Conservation (phyloP, 2,888 invertebrate species). For the Hydraecia micacea region DNA sequence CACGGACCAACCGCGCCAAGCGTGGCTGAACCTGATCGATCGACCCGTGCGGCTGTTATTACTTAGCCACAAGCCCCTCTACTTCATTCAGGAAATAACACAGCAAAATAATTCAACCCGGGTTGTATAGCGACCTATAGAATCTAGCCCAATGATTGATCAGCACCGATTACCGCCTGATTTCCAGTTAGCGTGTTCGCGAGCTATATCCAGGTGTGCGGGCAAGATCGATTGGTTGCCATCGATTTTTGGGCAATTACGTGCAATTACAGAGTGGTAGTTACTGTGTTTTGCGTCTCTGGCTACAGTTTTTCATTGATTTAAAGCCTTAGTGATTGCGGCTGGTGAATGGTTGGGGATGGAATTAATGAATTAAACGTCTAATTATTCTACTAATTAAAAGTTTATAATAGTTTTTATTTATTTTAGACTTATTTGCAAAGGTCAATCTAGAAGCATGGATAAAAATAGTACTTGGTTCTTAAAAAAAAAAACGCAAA, state of each 20-base stretch:
- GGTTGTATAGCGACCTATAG: conserved; percentile 5
- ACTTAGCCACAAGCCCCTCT: too few relatives aligned
- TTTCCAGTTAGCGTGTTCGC: conserved; percentile 62
- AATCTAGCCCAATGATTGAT: conserved; percentile 64
- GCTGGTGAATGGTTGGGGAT: too few relatives aligned
- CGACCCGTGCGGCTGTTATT: too few relatives aligned
- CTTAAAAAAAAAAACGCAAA: background rate
- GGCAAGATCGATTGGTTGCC: conserved; percentile 59
- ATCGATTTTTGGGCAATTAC: conserved; percentile 59
- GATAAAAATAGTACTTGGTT: background rate
- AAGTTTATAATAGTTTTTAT: background rate
- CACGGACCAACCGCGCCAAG: too few relatives aligned
- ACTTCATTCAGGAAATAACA: background rate
- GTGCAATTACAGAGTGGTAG: conserved; percentile 11
- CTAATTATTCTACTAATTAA: too few relatives aligned
- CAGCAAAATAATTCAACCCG: conserved; percentile 1
- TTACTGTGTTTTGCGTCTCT: conserved; percentile 2
- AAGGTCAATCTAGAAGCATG: background rate
- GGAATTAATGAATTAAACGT: background rate
- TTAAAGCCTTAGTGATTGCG: background rate
- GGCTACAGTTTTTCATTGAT: background rate
- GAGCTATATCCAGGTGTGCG: conserved; percentile 54
- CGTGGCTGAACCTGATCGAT: too few relatives aligned
- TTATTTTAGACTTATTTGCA: background rate
- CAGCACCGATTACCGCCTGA: conserved; percentile 61